Conservation (phyloP, 2,888 invertebrate genomes). For the Choreutis nemorana region DNA sequence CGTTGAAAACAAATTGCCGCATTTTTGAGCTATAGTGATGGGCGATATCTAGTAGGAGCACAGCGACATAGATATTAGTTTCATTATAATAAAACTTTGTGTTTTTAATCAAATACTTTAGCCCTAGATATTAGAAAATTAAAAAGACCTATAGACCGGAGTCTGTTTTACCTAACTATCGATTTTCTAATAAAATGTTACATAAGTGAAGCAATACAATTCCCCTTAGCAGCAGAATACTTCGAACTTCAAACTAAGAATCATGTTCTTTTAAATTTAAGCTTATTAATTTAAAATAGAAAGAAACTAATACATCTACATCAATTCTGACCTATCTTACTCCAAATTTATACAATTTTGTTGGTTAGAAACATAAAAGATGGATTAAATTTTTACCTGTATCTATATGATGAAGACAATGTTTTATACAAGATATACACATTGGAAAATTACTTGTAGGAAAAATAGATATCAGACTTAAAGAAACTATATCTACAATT, state of each 20-base stretch:
- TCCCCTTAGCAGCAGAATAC: not conserved
- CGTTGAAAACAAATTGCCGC: conserved; percentile 1
- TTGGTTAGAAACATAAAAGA: conserved; percentile 37
- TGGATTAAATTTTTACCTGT: conserved; percentile 38
- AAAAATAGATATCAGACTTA: conserved; percentile 6
- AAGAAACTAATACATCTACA: conserved; percentile 34
- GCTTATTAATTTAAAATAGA: conserved; percentile 27
- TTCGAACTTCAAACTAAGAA: conserved; percentile 1
- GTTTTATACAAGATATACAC: conserved; percentile 4
- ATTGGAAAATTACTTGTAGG: conserved; percentile 4
- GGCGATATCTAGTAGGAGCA: no score
- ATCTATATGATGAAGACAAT: conserved; percentile 24
- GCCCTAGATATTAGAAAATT: conserved; percentile 31
- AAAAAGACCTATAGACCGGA: conserved; percentile 39
- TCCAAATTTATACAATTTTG: conserved; percentile 33
- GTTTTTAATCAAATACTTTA: conserved; percentile 18
- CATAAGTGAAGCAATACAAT: not conserved
- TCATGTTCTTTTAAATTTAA: conserved; percentile 16
- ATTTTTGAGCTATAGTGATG: no score
- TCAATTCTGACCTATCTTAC: conserved; percentile 28
- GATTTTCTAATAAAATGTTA: conserved; percentile 19
- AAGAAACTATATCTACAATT: conserved; percentile 4
- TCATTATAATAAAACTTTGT: conserved; percentile 17
- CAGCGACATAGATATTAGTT: no score
- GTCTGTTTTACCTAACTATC: conserved; percentile 33